Evolutionary conservation across 2,888 invertebrate species (phyloP), one percentile per base, ranked within the genome.

Genomic region (Octonoba sinensis): DNA sequence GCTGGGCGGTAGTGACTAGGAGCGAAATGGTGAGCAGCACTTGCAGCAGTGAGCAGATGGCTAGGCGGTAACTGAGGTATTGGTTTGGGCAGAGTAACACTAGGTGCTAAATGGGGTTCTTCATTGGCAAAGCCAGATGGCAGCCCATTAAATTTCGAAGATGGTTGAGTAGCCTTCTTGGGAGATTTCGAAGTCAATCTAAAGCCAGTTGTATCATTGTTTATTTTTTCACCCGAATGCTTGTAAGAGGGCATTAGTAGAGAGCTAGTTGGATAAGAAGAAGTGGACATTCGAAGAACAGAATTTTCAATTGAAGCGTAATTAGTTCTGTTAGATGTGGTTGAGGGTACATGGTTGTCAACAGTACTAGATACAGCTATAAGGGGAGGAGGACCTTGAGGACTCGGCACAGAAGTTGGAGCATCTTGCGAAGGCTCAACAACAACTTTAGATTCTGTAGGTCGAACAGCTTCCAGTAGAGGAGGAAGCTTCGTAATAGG

Each of bases 1-100:
- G 60, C 75, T 24, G 75, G 76, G 6, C 76, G 75, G 57, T 82
- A 82, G 36, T 82, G 82, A 82, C 82, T 82, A 82, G 82, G 56
- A 60, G 51, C 76, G 16, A 66, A 76, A 20, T 65, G 64, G 16
- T 64, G 51, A 47, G 70, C 65, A 47, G 46, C 64, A 15, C 59
- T 66, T 16, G 81, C 69, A 46, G 22, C 59, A 13, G 77, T 46
- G 16, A 64, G n/a, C 13, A 74, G 22, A 46, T 82, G 82, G 51
- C 49, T 57, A 16, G 82, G 24, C 18, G 82, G 82, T 2, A 76
- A 22, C 15, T 82, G 82, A 22, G 82, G 76, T 49, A 82, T 82
- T 46, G 82, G 82, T 65, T 82, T 82, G 44, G 82, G 70, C 36
- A 74, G 75, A 15, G 74, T 64, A 0, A 70, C 69, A 24, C 66